Conservation (phyloP, 2,888 invertebrate genomes). For the Labia minor region DNA sequence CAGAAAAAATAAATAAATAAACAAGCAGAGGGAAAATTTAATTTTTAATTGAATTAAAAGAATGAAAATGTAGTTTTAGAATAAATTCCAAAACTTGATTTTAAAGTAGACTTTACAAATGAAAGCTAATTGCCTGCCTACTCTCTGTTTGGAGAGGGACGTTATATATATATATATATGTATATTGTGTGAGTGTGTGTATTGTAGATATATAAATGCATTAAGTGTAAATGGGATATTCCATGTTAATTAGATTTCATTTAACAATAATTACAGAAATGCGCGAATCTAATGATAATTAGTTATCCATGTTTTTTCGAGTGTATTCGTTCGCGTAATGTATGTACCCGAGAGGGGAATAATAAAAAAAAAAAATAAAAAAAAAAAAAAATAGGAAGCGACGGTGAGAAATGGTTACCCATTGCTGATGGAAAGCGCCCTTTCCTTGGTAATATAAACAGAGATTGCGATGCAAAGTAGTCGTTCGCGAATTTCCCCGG, state of each 20-base stretch:
- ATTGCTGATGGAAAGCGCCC: background rate
- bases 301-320: background rate
- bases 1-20: background rate
- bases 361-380: background rate
- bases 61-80: background rate
- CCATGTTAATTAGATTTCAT: background rate
- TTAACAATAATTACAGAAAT: background rate
- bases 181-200: background rate
- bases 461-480: constrained; percentile 1
- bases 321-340: background rate
- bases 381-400: background rate
- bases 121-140: background rate
- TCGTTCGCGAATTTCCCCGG: background rate
- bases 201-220: background rate
- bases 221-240: background rate
- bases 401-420: background rate
- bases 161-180: too few species aligned
- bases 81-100: too few species aligned
- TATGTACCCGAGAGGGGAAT: background rate
- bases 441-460: background rate
- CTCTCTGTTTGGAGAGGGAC: too few species aligned
- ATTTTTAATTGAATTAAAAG: background rate
- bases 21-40: background rate
- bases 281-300: background rate
- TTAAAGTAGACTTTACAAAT: background rate